These are phyloP conservation scores for Pseudopipra pipra DNA, from an alignment of 2,113 vertebrate genomes.

Conservation along the genomic window DNA sequence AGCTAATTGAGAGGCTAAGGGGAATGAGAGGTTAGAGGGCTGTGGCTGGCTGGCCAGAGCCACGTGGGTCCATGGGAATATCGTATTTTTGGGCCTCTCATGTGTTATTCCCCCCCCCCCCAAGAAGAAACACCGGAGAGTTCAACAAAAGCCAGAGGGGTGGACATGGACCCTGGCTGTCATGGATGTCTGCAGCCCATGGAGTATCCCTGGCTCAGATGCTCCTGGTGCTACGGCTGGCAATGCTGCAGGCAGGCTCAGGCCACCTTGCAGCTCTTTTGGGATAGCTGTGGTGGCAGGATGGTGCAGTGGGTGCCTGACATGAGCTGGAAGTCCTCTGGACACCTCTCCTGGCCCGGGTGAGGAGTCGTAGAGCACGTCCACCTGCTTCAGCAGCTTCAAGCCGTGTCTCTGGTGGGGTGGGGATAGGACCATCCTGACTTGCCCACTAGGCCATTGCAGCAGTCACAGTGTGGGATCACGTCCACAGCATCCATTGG, in stretches of 20 bases:
- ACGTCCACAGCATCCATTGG: fast-evolving
- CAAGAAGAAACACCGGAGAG: not conserved
- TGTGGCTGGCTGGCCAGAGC: not conserved
- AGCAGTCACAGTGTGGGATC: not conserved
- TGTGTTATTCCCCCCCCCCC: not conserved
- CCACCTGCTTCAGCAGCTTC: not conserved
- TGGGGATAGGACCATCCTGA: not conserved
- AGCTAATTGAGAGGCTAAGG: slow-evolving; percentile 16
- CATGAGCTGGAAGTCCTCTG: not conserved
- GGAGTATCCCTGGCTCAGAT: not conserved
- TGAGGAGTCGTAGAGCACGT: fast-evolving
- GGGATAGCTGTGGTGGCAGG: not conserved
- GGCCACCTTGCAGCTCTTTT: fast-evolving
- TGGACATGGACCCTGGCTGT: not conserved
- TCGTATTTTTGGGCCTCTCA: not conserved
- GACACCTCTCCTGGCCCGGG: not conserved
- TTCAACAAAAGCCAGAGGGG: not conserved
- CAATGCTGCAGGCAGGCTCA: fast-evolving
- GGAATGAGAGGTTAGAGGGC: not conserved
- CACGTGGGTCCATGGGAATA: not conserved
- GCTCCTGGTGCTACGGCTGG: not conserved
- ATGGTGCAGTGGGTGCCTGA: not conserved
- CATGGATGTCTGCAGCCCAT: not conserved
- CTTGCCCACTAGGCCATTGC: not conserved
- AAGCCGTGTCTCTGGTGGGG: not conserved